phyloP scores from a whole-genome alignment of 2,888 invertebrate genomes.

The Agrochola macilenta region DNA sequence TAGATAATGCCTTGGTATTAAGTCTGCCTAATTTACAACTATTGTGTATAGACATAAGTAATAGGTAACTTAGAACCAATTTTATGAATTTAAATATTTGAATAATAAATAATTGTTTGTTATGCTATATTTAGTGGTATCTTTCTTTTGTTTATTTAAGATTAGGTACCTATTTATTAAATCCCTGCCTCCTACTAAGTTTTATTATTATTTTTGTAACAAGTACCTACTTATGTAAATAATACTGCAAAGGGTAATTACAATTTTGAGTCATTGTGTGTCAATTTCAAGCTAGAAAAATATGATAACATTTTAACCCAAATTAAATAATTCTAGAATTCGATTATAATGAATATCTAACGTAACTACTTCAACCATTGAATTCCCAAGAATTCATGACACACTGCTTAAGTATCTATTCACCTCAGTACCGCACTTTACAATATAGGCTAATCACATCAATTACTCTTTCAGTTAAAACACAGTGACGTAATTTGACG shows the following conservation, averaged over 20 bases:
- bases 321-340: not conserved
- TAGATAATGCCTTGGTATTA: not conserved
- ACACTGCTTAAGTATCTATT: not conserved
- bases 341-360: not conserved
- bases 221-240: no score
- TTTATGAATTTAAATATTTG: not conserved
- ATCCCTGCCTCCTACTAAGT: no score
- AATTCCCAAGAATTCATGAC: not conserved
- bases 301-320: not conserved
- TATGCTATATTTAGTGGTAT: not conserved
- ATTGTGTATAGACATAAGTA: not conserved
- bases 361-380: not conserved
- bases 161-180: not conserved
- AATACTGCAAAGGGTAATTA: not conserved
- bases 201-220: not conserved
- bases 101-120: not conserved
- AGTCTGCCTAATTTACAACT: not conserved
- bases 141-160: not conserved
- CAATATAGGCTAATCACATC: no score
- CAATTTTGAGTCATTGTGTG: not conserved
- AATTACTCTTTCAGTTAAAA: not conserved
- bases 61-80: not conserved
- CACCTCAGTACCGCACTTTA: not conserved
- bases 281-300: not conserved
- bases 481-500: conserved; percentile 10